Evolutionary conservation across 2,888 invertebrate genomes (phyloP).

Genomic region (Pocota personata): DNA sequence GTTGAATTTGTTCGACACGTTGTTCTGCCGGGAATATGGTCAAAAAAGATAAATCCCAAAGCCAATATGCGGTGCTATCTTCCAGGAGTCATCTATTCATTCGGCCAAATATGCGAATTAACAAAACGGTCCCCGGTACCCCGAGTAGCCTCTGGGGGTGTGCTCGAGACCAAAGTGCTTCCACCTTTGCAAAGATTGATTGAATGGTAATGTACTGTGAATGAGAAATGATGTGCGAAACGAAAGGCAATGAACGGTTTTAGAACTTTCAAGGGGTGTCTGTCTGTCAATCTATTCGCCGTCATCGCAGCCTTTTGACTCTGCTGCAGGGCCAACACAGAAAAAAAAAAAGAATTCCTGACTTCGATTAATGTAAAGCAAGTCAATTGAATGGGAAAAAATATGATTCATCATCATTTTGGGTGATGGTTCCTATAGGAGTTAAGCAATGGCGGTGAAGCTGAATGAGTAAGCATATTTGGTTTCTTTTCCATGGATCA

Average conservation of each 20-base stretch:
- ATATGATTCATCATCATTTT: neutral
- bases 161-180: slow-evolving; percentile 10
- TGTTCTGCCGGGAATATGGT: slow-evolving; percentile 16
- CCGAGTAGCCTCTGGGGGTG: neutral
- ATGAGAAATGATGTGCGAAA: slow-evolving; percentile 44
- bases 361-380: slow-evolving; percentile 39
- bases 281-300: slow-evolving; percentile 42
- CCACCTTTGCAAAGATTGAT: slow-evolving; percentile 48
- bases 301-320: slow-evolving; percentile 5
- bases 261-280: slow-evolving; percentile 7
- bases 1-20: slow-evolving; percentile 64
- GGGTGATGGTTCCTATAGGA: neutral
- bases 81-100: slow-evolving; percentile 7
- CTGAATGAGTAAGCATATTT: neutral
- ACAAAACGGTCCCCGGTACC: neutral
- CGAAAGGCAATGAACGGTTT: slow-evolving; percentile 10
- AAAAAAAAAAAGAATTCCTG: neutral
- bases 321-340: neutral
- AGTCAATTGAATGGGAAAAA: slow-evolving; percentile 23
- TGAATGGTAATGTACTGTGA: slow-evolving; percentile 61
- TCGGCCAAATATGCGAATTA: slow-evolving; percentile 38
- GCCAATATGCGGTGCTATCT: neutral
- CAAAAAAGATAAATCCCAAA: slow-evolving; percentile 7
- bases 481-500: neutral
- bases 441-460: neutral